Base-by-base conservation (phyloP, 2,888 invertebrate species). In the Idaea aversata region DNA sequence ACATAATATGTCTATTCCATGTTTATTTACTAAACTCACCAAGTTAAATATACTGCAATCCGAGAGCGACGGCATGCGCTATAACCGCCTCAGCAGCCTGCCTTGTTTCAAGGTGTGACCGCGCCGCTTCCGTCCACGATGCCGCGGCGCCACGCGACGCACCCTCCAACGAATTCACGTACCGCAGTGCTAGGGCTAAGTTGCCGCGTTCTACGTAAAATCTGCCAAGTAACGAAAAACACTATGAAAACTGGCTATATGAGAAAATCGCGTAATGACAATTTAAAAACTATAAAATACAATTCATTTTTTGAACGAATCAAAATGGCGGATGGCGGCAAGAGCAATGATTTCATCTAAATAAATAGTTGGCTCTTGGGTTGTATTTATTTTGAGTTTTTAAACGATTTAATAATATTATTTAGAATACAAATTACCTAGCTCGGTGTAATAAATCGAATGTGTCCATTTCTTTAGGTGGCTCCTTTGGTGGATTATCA, bases 131-230 rank as follows among this genome's bases (percentile, higher is more conserved):
- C 83, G 75, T 95, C 99, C 99, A 99, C 72, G 97, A 96, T 59
- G 93, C 88, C 0, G 99, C 97, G 0, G 98, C 95, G 64, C 95
- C 94, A 4, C 96, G 94, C 0, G 99, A 95, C 57, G 98, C 98
- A n/a, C 99, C 99, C 78, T 95, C 93, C 68, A 99, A 91, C 35
- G 98, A 94, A 81, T 96, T 96, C 93, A 98, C 96, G 88, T 98
- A 98, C 65, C 96, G 95, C 10, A 99, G 89, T 0, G 98, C 97
- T 86, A 95, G 95, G 64, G 96, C 95, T 73, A 99, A 94, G 82
- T 99, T 97, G n/a, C 97, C 98, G 65, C 96, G 95, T 74, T 98
- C 96, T 66, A 99, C 86, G 95, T 96, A 98, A 85, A 96, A 97
- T 83, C 97, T 97, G 79, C 13, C 4, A 3, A 36, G 1, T 4